Evolutionary conservation across 2,113 vertebrate genomes (phyloP).

Genomic region (Stomatorhinus ivindoensis): DNA sequence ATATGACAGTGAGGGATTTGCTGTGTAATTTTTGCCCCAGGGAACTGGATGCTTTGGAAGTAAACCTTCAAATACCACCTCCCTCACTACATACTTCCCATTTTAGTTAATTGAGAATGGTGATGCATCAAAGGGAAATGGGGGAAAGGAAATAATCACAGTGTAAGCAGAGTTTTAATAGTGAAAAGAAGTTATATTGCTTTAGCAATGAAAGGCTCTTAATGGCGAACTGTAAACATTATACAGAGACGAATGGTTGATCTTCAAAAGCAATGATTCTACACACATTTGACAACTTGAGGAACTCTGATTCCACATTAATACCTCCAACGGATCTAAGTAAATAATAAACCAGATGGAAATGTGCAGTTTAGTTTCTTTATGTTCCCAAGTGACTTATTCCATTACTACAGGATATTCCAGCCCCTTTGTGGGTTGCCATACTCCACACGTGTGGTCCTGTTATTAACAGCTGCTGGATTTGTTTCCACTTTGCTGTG

Average conservation of each 20-base stretch:
- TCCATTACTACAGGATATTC: background rate
- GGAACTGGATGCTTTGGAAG: background rate
- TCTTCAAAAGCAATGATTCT: background rate
- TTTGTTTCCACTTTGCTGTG: constrained; percentile 37
- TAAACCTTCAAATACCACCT: background rate
- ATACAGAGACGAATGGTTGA: background rate
- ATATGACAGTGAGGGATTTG: background rate
- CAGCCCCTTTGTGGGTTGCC: background rate
- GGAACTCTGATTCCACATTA: background rate
- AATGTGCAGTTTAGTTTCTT: constrained; percentile 3
- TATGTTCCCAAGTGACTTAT: constrained; percentile 7
- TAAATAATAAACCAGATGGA: background rate
- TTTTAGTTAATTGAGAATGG: background rate
- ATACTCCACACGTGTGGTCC: constrained; percentile 44
- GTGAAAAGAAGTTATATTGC: background rate
- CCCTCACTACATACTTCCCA: background rate
- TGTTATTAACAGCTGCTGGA: constrained; percentile 28
- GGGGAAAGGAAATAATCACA: background rate
- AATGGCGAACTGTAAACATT: background rate
- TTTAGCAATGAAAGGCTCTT: background rate
- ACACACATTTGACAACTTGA: background rate
- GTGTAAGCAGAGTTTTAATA: background rate
- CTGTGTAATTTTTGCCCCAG: background rate
- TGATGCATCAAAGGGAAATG: background rate
- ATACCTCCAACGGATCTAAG: background rate